These are phyloP conservation scores for Anticlea derivata DNA, from an alignment of 2,888 invertebrate genomes.

Conservation along the genomic window DNA sequence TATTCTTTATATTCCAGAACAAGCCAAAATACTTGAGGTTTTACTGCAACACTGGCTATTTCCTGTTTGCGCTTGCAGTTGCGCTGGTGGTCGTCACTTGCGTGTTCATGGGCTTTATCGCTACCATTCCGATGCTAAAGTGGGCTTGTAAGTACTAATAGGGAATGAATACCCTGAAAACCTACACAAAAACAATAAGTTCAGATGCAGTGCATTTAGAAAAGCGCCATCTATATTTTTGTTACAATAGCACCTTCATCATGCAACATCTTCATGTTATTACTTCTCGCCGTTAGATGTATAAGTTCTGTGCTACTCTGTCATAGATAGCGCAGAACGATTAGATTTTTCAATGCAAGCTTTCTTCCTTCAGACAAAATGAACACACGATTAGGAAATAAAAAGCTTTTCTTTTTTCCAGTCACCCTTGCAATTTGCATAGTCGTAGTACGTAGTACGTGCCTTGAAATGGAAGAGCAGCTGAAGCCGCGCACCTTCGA, in stretches of 20 bases:
- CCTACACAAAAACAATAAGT: no score
- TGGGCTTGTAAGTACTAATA: constrained; percentile 64
- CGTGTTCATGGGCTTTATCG: constrained; percentile 64
- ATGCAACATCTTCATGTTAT: no score
- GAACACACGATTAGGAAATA: no score
- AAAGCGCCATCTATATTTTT: neutral
- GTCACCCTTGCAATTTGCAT: constrained; percentile 64
- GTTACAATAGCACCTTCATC: neutral
- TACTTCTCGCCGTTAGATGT: no score
- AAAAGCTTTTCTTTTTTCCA: constrained; percentile 41
- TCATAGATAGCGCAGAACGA: constrained; percentile 4
- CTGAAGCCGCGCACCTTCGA: constrained; percentile 58
- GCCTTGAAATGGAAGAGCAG: constrained; percentile 63
- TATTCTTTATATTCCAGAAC: no score
- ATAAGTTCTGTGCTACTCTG: no score
- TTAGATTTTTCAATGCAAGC: no score
- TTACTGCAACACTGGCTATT: constrained; percentile 58
- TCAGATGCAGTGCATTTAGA: no score
- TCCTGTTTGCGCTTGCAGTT: constrained; percentile 56
- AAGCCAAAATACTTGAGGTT: constrained; percentile 52
- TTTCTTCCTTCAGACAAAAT: no score
- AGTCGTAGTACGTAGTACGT: constrained; percentile 65
- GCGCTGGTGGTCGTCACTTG: constrained; percentile 60
- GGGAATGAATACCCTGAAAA: no score
- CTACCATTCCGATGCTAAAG: constrained; percentile 57